Base-by-base conservation (phyloP, 2,113 vertebrate species). In the Bucco capensis region DNA sequence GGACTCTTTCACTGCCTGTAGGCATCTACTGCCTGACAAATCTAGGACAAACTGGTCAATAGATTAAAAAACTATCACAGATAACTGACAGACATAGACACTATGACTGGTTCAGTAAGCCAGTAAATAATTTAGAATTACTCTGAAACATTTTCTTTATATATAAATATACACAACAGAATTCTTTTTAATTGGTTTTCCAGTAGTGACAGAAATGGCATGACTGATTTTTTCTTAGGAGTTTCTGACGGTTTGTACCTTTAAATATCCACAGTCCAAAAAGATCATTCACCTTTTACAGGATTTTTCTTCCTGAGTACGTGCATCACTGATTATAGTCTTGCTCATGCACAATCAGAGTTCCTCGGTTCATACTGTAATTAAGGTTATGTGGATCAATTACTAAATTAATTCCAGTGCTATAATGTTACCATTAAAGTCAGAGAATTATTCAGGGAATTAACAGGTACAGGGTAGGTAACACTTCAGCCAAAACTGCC, bases 321-420 rank as follows among this genome's bases (percentile, higher is more conserved):
- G 21, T 10, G 14, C 9, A 4, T 53, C 71, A 58, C 22, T 84
- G 57, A 70, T 86, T 49, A 75, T 53, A 81, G 30, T 10, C 33
- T 77, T 64, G 28, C 13, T 79, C 37, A 62, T 30, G 18, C 65
- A 62, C 37, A 91, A 46, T 84, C 69, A 91, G 42, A 91, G 35
- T 61, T 87, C 40, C 56, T 82, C 90, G 78, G 67, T 94, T 53
- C 5, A 3, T 50, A 67, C 18, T 73, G 50, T 53, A 89, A 87
- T 89, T 76, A 87, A 83, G 33, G 53, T 44, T 93, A 80, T 47
- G 23, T 78, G 46, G 49, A 88, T 88, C 66, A 83, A 88, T 83
- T 88, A 92, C 47, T 64, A 89, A 92, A 92, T 92, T 78, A 95
- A 80, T 94, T 91, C 69, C 71, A 86, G 42, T 12, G 16, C 56